These are phyloP conservation scores for Tipula confusa DNA, from an alignment of 2,888 invertebrate species.

Conservation along the genomic window DNA sequence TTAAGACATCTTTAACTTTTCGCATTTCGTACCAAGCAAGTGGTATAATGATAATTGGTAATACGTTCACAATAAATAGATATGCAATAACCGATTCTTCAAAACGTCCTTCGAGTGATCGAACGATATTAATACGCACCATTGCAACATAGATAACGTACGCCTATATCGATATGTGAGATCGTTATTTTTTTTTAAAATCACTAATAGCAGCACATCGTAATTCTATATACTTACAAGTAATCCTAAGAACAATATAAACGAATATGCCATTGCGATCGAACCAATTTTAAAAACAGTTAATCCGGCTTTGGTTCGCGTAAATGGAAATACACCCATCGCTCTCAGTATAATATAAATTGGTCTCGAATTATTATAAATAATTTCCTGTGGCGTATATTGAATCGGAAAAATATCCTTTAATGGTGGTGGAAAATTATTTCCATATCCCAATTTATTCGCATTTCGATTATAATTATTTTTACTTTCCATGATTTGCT, in stretches of 20 bases:
- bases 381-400: conserved; percentile 43
- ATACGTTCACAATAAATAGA: conserved; percentile 65
- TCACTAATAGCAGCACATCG: too few species aligned
- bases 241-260: conserved; percentile 52
- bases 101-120: conserved; percentile 62
- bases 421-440: background rate
- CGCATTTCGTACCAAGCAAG: conserved; percentile 63
- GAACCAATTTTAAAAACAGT: conserved; percentile 53
- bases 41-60: conserved; percentile 61
- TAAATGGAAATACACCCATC: conserved; percentile 62
- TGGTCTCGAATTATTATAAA: conserved; percentile 51
- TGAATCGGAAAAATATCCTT: background rate
- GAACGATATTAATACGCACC: conserved; percentile 58
- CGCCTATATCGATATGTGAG: conserved; percentile 39
- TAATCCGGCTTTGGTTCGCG: conserved; percentile 51
- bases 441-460: background rate
- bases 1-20: conserved; percentile 59
- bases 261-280: conserved; percentile 57
- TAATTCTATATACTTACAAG: conserved; percentile 42
- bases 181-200: too few species aligned
- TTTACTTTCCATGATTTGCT: background rate
- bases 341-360: conserved; percentile 51
- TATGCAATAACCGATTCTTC: conserved; percentile 73
- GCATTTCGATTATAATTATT: background rate
- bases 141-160: conserved; percentile 60